Conservation (phyloP, 2,113 vertebrate genomes). For the Gymnogyps californianus region DNA sequence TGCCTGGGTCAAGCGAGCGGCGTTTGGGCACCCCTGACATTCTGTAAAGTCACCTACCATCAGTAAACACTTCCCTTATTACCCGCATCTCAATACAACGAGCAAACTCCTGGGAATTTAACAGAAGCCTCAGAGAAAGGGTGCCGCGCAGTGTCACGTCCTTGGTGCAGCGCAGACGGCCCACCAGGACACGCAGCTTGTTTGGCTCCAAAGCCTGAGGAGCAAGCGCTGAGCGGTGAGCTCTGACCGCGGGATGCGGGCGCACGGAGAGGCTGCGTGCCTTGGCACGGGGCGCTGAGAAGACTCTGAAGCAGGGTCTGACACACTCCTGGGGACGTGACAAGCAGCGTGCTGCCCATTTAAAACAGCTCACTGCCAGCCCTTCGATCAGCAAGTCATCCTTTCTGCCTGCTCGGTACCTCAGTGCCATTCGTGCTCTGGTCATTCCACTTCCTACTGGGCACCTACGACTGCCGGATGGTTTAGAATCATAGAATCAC, state of each 20-base stretch:
- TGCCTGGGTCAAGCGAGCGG: background rate
- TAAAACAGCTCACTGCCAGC: background rate
- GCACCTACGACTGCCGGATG: background rate
- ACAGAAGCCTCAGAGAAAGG: background rate
- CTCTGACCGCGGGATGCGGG: background rate
- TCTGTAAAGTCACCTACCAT: background rate
- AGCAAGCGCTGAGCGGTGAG: background rate
- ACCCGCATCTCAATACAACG: fast-evolving
- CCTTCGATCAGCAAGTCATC: background rate
- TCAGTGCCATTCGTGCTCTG: background rate
- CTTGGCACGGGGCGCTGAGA: background rate
- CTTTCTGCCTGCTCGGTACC: background rate
- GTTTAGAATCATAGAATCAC: background rate
- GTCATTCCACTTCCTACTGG: background rate
- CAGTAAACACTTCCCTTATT: background rate
- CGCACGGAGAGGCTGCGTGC: fast-evolving
- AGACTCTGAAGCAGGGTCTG: background rate
- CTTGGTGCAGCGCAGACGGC: fast-evolving
- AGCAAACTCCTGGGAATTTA: background rate
- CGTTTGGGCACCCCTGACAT: fast-evolving
- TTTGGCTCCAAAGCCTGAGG: background rate
- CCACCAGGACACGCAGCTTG: background rate
- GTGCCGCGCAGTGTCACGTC: fast-evolving
- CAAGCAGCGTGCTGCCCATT: background rate
- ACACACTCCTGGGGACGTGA: background rate